Evolutionary conservation across 2,113 vertebrate species (phyloP).

Genomic region (Gracilinanus agilis): DNA sequence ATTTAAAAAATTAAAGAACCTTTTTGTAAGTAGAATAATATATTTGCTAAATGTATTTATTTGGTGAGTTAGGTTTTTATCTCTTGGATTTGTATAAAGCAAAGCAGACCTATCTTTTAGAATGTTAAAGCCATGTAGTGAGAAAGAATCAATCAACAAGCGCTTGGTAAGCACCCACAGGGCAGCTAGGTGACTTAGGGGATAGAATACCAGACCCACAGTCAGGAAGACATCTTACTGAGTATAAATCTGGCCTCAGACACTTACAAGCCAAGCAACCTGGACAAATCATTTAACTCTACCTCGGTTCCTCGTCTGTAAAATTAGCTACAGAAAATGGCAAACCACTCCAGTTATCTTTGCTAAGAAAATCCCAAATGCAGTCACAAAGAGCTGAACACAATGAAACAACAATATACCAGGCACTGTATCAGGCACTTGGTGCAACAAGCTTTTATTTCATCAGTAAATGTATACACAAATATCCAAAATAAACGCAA

Average conservation of each 20-base stretch:
- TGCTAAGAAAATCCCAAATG: no score
- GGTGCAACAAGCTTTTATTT: not conserved
- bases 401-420: no score
- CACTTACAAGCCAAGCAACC: no score
- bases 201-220: no score
- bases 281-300: no score
- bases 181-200: no score
- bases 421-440: not conserved
- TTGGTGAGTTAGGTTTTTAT: not conserved
- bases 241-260: no score
- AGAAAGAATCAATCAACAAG: not conserved
- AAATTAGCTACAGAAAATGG: no score
- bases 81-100: not conserved
- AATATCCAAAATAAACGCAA: not conserved
- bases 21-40: not conserved
- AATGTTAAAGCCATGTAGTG: not conserved
- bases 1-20: conserved; percentile 7
- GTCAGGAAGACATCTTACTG: no score
- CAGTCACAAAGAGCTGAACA: no score
- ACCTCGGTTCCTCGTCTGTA: no score
- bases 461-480: not conserved
- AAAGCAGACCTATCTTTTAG: not conserved
- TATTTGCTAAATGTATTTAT: not conserved
- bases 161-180: not conserved
- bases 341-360: no score